Conservation (phyloP, 1,140 invertebrate genomes). For the Lutraria rhynchaena region DNA sequence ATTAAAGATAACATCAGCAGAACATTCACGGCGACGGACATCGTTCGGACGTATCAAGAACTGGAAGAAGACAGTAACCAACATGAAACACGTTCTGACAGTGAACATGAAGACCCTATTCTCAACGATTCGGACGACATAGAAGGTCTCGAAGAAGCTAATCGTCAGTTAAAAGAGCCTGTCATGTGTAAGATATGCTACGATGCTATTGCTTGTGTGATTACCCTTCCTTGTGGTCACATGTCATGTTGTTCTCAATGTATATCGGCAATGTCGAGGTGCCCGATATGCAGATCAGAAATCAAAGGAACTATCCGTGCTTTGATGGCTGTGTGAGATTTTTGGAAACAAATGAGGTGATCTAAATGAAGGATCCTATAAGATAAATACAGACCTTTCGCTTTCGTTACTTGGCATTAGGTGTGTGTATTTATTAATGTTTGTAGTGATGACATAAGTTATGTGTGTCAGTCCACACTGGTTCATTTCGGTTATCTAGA, state of each 20-base stretch:
- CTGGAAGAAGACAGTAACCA: not conserved
- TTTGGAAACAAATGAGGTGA: too few relatives aligned
- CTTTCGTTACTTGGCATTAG: too few relatives aligned
- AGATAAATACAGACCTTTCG: too few relatives aligned
- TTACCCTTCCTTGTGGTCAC: constrained; percentile 96
- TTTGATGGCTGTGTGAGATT: constrained; percentile 12
- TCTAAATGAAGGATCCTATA: too few relatives aligned
- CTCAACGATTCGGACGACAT: not conserved
- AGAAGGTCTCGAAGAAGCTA: not conserved
- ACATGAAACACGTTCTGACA: too few relatives aligned
- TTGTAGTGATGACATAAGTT: too few relatives aligned
- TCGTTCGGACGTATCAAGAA: not conserved
- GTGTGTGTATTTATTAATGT: too few relatives aligned
- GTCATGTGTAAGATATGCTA: constrained; percentile 95
- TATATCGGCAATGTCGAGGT: constrained; percentile 88
- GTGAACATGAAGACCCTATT: not conserved
- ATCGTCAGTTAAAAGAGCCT: constrained; percentile 87
- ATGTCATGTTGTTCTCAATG: constrained; percentile 92
- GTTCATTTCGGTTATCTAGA: too few relatives aligned
- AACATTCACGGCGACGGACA: not conserved
- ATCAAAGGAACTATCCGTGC: constrained; percentile 70
- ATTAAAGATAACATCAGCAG: not conserved
- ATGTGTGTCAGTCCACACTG: too few relatives aligned
- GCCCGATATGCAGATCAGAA: constrained; percentile 89
- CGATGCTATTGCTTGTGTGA: constrained; percentile 92